phyloP scores from a whole-genome alignment of 1,140 invertebrate species.

The Hormaphis cornu region DNA sequence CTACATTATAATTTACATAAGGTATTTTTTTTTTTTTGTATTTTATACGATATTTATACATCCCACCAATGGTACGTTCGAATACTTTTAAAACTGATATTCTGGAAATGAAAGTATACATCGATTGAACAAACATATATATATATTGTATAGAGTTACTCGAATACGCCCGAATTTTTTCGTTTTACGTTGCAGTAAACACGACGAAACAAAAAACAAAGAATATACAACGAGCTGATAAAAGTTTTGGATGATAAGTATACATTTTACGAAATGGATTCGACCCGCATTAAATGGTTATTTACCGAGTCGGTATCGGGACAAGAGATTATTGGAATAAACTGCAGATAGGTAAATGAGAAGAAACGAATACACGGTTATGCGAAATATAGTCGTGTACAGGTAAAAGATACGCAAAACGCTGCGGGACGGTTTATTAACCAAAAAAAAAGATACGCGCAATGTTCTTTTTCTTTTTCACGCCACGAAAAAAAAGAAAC shows the following conservation, averaged over 20 bases:
- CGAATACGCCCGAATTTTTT: too few species aligned
- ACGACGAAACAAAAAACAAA: not conserved
- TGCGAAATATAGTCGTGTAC: not conserved
- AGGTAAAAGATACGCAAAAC: not conserved
- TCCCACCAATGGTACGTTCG: too few species aligned
- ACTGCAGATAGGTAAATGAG: constrained; percentile 1
- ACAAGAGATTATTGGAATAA: not conserved
- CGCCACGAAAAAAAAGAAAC: not conserved
- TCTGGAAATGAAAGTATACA: too few species aligned
- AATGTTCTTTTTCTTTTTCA: not conserved
- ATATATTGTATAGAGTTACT: too few species aligned
- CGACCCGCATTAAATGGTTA: not conserved
- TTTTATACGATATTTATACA: too few species aligned
- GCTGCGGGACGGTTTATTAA: not conserved
- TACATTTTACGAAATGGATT: not conserved
- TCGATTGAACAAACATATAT: too few species aligned
- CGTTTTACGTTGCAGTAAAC: not conserved
- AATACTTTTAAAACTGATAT: too few species aligned
- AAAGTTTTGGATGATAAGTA: not conserved
- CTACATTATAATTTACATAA: too few species aligned
- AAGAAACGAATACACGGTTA: not conserved
- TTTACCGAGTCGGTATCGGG: not conserved
- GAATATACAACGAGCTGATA: not conserved
- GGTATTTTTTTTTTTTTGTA: too few species aligned
- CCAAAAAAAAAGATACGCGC: not conserved